phyloP scores from a whole-genome alignment of 92 coral and sea anemone genomes.

The Pocillopora grandis region DNA sequence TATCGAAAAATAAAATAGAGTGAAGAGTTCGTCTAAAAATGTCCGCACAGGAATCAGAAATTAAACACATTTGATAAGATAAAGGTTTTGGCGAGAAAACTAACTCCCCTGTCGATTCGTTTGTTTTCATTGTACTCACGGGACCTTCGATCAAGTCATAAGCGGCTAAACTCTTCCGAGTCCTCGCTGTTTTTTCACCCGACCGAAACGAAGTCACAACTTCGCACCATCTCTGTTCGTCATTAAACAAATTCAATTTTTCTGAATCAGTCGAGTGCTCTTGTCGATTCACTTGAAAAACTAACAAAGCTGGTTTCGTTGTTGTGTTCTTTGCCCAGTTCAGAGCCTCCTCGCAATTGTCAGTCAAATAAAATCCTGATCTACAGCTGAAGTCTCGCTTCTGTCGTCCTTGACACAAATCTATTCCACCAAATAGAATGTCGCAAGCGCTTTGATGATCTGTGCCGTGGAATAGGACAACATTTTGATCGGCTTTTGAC shows the following conservation, averaged over 20 bases:
- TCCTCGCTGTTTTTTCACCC: slow-evolving; percentile 40
- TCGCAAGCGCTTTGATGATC: slow-evolving; percentile 58
- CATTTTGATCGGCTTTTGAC: background rate
- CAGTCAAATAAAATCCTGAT: slow-evolving; percentile 51
- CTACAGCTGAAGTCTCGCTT: slow-evolving; percentile 69
- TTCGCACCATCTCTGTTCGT: slow-evolving; percentile 42
- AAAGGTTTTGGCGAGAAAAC: slow-evolving; percentile 12
- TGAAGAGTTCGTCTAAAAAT: too few relatives aligned
- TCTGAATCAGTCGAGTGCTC: slow-evolving; percentile 8
- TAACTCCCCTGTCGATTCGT: slow-evolving; percentile 1
- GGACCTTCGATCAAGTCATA: slow-evolving; percentile 68
- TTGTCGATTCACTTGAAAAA: slow-evolving; percentile 33
- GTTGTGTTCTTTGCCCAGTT: slow-evolving; percentile 53
- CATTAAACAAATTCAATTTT: slow-evolving; percentile 26
- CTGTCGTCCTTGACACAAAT: slow-evolving; percentile 37
- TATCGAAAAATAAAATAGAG: too few relatives aligned
- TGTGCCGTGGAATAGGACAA: slow-evolving; percentile 63
- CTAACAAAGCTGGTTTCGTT: slow-evolving; percentile 52
- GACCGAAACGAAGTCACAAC: slow-evolving; percentile 53
- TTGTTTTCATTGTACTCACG: background rate
- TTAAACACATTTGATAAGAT: too few relatives aligned
- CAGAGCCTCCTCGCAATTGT: slow-evolving; percentile 27
- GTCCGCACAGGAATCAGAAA: too few relatives aligned
- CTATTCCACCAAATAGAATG: slow-evolving; percentile 51
- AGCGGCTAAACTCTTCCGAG: slow-evolving; percentile 44